phyloP scores from a whole-genome alignment of 1,140 invertebrate genomes.

The Parasteatoda tepidariorum region DNA sequence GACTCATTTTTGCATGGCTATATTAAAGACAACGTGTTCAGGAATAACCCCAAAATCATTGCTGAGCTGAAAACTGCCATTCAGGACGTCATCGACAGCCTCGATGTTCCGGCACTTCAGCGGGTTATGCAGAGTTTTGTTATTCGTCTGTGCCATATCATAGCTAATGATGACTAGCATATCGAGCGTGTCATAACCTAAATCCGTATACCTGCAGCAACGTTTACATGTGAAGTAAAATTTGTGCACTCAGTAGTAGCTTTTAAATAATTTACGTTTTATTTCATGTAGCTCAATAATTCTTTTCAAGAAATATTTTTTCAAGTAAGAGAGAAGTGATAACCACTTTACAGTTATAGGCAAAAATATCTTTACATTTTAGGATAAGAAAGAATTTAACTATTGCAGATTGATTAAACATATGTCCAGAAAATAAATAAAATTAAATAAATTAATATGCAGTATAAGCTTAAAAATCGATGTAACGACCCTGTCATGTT shows the following conservation, averaged over 20 bases:
- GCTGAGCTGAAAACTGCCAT: neutral
- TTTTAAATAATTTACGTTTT: too few relatives aligned
- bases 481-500: too few relatives aligned
- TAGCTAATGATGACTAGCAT: neutral
- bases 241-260: neutral
- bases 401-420: too few relatives aligned
- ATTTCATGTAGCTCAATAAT: too few relatives aligned
- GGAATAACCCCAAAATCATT: neutral
- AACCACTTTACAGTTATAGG: too few relatives aligned
- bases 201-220: neutral
- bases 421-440: too few relatives aligned
- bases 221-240: neutral
- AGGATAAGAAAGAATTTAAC: too few relatives aligned
- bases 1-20: neutral
- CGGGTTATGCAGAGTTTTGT: neutral
- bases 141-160: neutral
- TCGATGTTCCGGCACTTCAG: neutral
- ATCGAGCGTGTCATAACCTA: neutral
- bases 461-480: too few relatives aligned
- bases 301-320: too few relatives aligned
- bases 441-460: too few relatives aligned
- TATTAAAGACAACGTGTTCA: neutral
- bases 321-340: too few relatives aligned
- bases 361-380: too few relatives aligned
- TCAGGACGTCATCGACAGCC: neutral